Conservation (phyloP, 2,113 vertebrate genomes). For the Mobula birostris region DNA sequence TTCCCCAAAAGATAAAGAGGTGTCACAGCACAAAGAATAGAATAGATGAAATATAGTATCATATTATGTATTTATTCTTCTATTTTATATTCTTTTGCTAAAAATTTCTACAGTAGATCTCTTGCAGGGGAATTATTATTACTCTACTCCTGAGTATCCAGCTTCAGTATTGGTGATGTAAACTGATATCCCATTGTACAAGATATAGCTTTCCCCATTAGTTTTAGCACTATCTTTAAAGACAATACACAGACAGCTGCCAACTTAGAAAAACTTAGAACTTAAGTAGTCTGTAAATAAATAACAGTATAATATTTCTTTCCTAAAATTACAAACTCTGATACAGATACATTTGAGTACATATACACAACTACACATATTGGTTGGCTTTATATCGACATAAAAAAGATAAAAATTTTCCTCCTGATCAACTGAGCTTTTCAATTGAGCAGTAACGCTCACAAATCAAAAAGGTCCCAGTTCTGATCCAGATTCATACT, state of each 20-base stretch:
- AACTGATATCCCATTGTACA: not conserved
- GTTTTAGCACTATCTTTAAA: not conserved
- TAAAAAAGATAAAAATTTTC: not conserved
- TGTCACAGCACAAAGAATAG: not conserved
- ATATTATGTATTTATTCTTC: not conserved
- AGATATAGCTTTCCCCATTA: not conserved
- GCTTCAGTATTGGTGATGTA: not conserved
- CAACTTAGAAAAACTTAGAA: not conserved
- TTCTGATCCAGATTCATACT: not conserved
- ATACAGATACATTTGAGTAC: not conserved
- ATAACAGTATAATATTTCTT: not conserved
- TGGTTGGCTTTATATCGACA: not conserved
- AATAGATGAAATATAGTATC: not conserved
- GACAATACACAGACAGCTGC: not conserved
- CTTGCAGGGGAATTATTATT: not conserved
- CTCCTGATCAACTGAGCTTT: not conserved
- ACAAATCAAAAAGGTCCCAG: not conserved
- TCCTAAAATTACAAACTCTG: not conserved
- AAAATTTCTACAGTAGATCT: not conserved
- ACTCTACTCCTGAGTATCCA: not conserved
- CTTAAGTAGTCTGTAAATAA: not conserved
- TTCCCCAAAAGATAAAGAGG: not conserved
- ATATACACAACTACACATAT: not conserved
- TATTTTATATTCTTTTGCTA: not conserved
- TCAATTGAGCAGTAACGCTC: not conserved